A percentile compares a stretch with the other conserved stretches of the same genome.
Evolutionary conservation across 2,888 invertebrate species (phyloP).

Genomic region (Drosophila fulvimacula): DNA sequence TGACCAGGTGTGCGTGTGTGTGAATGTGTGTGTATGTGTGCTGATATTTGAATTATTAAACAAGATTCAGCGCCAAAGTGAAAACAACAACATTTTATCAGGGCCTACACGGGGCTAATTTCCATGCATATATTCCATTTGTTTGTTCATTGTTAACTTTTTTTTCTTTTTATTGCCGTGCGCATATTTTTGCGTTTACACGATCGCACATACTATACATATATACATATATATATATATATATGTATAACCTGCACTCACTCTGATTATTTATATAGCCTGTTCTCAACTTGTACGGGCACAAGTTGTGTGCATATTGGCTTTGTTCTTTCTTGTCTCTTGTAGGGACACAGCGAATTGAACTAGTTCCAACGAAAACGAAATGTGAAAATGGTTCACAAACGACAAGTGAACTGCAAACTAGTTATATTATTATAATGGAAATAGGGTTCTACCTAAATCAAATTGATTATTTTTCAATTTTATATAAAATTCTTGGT

Average conservation of each 20-base stretch:
- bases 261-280: background rate
- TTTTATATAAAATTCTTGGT: too few relatives aligned
- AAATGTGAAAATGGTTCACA: background rate
- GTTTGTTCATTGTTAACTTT: slow-evolving; percentile 64
- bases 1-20: background rate
- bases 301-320: background rate
- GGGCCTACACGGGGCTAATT: slow-evolving; percentile 60
- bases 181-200: slow-evolving; percentile 76
- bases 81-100: slow-evolving; percentile 73
- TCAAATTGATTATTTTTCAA: background rate
- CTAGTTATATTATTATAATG: background rate
- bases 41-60: slow-evolving; percentile 73
- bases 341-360: background rate
- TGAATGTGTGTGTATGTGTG: slow-evolving; percentile 3
- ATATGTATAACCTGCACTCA: slow-evolving; percentile 13
- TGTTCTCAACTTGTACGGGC: background rate
- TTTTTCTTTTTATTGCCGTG: slow-evolving; percentile 52
- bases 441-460: background rate
- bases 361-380: background rate
- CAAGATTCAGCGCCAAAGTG: slow-evolving; percentile 64
- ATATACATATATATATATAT: slow-evolving; percentile 1
- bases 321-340: background rate
- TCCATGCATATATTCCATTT: slow-evolving; percentile 64
- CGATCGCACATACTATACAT: slow-evolving; percentile 41
- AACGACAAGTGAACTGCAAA: background rate